Evolutionary conservation across 2,888 invertebrate genomes (phyloP).

Genomic region (Eledona agricola): DNA sequence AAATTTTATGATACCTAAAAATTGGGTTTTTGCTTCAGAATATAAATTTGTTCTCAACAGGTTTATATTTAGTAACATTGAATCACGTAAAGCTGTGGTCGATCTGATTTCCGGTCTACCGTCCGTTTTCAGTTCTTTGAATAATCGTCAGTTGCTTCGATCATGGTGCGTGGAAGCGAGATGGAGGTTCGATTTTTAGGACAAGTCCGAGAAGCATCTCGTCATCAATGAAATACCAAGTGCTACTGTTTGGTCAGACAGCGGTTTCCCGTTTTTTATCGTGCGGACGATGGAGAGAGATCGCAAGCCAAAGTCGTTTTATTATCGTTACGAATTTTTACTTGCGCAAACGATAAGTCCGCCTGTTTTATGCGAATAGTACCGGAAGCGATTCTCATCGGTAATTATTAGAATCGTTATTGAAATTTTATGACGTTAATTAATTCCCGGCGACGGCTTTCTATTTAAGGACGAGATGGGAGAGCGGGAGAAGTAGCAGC

Average conservation of each 20-base stretch:
- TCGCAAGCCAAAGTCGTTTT: too few species aligned
- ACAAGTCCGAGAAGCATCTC: conserved; percentile 2
- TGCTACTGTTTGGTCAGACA: conserved; percentile 14
- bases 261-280: conserved; percentile 16
- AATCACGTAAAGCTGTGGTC: conserved; percentile 36
- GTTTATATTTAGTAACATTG: conserved; percentile 20
- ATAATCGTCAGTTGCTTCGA: conserved; percentile 10
- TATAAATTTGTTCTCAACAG: too few species aligned
- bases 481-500: conserved; percentile 3
- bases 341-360: conserved; percentile 5
- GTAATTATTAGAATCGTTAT: conserved; percentile 17
- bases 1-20: too few species aligned
- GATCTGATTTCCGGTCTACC: conserved; percentile 36
- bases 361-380: conserved; percentile 5
- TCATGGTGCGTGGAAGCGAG: conserved; percentile 8
- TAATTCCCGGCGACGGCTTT: conserved; percentile 18
- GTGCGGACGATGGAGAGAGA: too few species aligned
- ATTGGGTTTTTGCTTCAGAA: too few species aligned
- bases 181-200: conserved; percentile 16
- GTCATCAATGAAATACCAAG: conserved; percentile 24
- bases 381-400: conserved; percentile 18
- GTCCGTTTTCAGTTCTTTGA: conserved; percentile 28
- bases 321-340: too few species aligned
- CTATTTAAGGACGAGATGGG: conserved; percentile 4
- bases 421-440: conserved; percentile 25